Percentiles rank a stretch among this genome's conserved stretches.
These are phyloP conservation scores for Scaptomyza polygonia DNA, from an alignment of 2,888 invertebrate genomes.

Conservation along the genomic window DNA sequence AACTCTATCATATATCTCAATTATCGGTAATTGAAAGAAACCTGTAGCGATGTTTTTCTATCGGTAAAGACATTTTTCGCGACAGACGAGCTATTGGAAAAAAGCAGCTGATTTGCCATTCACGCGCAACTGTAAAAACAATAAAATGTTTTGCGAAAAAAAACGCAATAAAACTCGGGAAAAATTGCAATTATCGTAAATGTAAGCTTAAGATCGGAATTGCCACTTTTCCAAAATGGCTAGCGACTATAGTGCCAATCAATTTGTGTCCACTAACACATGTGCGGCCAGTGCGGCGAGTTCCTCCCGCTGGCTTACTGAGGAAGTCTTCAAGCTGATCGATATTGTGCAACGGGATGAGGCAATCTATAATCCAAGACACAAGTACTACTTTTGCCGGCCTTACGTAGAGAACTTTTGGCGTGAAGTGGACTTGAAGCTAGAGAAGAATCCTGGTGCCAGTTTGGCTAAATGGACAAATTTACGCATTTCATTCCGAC, in stretches of 20 bases:
- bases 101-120: conserved; percentile 59
- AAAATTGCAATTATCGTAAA: conserved; percentile 24
- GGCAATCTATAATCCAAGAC: conserved; percentile 83
- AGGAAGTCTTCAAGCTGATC: conserved; percentile 82
- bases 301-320: conserved; percentile 82
- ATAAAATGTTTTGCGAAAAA: conserved; percentile 60
- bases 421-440: conserved; percentile 82
- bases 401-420: conserved; percentile 84
- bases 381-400: conserved; percentile 83
- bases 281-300: conserved; percentile 55
- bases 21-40: background rate
- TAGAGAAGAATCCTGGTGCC: conserved; percentile 82
- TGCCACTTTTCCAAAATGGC: conserved; percentile 43
- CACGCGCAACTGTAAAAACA: conserved; percentile 40
- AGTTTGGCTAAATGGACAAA: conserved; percentile 84
- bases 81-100: background rate
- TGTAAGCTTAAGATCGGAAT: conserved; percentile 14
- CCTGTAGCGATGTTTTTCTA: background rate
- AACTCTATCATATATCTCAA: conserved; percentile 26
- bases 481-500: conserved; percentile 82
- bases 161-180: conserved; percentile 41
- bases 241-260: conserved; percentile 55
- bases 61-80: background rate
- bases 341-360: conserved; percentile 83
- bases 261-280: conserved; percentile 54